These are phyloP conservation scores for Corydoras maculifer DNA, from an alignment of 2,113 vertebrate species.

Conservation along the genomic window DNA sequence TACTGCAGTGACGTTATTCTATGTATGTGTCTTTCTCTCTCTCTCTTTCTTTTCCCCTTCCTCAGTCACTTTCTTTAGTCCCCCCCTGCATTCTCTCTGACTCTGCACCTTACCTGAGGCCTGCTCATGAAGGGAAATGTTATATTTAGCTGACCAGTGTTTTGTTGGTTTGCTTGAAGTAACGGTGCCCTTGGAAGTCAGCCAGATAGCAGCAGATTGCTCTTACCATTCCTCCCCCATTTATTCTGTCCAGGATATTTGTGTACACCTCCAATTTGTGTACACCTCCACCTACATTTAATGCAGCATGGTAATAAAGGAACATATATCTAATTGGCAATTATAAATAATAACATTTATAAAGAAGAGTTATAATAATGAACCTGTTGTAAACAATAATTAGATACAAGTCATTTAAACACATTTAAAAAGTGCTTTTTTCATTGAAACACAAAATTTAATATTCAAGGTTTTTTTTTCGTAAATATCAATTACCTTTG, in stretches of 20 bases:
- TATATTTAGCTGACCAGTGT: slow-evolving; percentile 66
- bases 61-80: background rate
- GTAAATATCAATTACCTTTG: too few species aligned
- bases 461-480: too few species aligned
- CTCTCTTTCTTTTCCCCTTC: slow-evolving; percentile 4
- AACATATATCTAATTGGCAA: too few species aligned
- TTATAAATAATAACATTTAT: too few species aligned
- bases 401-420: too few species aligned
- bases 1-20: background rate
- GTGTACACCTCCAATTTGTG: background rate
- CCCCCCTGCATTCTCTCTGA: background rate
- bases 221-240: background rate
- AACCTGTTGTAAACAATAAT: too few species aligned
- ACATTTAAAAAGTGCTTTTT: too few species aligned
- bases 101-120: slow-evolving; percentile 36
- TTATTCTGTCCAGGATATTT: slow-evolving; percentile 2
- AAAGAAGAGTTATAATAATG: too few species aligned
- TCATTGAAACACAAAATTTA: too few species aligned
- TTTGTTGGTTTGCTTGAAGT: slow-evolving; percentile 63
- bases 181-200: slow-evolving; percentile 56
- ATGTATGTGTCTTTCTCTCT: background rate
- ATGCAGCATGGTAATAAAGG: too few species aligned
- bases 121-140: slow-evolving; percentile 50
- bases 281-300: background rate
- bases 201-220: slow-evolving; percentile 57